Base-by-base conservation (phyloP, 2,888 invertebrate genomes). In the Callimorpha dominula region DNA sequence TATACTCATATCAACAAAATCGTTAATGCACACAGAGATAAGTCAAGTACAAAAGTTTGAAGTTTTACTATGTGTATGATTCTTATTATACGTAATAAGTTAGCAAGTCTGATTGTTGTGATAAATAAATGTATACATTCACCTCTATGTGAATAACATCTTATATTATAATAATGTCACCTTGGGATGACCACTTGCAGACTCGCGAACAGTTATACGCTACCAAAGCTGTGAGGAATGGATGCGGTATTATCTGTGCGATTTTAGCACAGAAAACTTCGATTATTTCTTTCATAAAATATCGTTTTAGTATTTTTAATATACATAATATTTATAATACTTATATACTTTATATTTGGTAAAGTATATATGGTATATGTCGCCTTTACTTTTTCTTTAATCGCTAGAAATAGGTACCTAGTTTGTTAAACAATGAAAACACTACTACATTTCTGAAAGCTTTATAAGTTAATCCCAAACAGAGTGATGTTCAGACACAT, bases 121-220 rank as follows among this genome's bases (percentile, higher is more conserved):
- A 78, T 71, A 65, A 77, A 76, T 74, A 68, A 69, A 78, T 74
- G 63, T 75, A 80, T 79, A 70, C 78, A 20, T 79, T 86, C 81
- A 84, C 84, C 85, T 84, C 81, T 84, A 81, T 87, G 88, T 86
- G 90, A 87, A 89, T 90, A 87, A 90, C 89, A 89, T 91, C 87
- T 89, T 87, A 85, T 86, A 86, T 87, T 89, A 88, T 87, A 89
- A 84, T 90, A 91, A 92, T 91, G 91, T 92, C 93, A 92, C 93
- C 93, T 93, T 92, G 89, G 82, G 80, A 87, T 93, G 93, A 92
- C 92, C 93, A 93, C 90, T 91, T 88, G 87, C 88, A 90, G 90
- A 91, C 89, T 88, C 76, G 78, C 70, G 75, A 81, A 82, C 75
- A 76, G 76, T 76, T 80, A 76, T 78, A 62, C 63, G 57, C 40